A percentile compares a stretch with the other conserved stretches of the same genome.
Conservation (phyloP, 2,797 vertebrate species). For the Emydoidea blandingii region DNA sequence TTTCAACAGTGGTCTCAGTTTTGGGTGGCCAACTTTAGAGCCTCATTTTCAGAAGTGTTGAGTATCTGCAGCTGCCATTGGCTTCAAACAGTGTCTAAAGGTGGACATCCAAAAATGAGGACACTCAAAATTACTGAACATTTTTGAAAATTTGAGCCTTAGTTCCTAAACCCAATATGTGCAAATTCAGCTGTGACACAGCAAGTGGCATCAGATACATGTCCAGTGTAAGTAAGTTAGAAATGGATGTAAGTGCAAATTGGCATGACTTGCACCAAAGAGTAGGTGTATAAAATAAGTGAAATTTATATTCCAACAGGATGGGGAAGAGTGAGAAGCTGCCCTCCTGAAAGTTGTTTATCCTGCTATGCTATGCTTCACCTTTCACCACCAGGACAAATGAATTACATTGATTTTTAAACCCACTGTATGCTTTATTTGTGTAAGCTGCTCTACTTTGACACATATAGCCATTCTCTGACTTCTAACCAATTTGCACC, state of each 20-base stretch:
- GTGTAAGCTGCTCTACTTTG: conserved; percentile 63
- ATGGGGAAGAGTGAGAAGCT: conserved; percentile 36
- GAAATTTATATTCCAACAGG: conserved; percentile 64
- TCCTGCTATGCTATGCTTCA: conserved; percentile 18
- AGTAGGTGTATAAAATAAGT: conserved; percentile 41
- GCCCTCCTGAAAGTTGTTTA: conserved; percentile 55
- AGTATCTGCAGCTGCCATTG: not conserved
- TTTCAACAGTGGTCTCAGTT: not conserved
- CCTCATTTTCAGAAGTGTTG: not conserved
- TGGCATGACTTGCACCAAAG: conserved; percentile 63
- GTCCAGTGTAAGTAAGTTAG: not conserved
- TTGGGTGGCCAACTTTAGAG: not conserved
- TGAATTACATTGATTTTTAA: conserved; percentile 63
- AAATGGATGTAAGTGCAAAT: not conserved
- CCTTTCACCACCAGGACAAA: conserved; percentile 25
- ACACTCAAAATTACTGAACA: not conserved
- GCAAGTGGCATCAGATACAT: not conserved
- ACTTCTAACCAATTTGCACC: conserved; percentile 57
- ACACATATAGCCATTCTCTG: conserved; percentile 49
- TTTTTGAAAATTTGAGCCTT: not conserved
- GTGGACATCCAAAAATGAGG: not conserved
- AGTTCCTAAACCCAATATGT: not conserved
- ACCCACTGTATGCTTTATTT: conserved; percentile 50
- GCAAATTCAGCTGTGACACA: not conserved
- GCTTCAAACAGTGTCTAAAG: not conserved